Evolutionary conservation across 1,140 invertebrate genomes (phyloP), one percentile per base, ranked within the genome.

Genomic region (Cydia pomonella): DNA sequence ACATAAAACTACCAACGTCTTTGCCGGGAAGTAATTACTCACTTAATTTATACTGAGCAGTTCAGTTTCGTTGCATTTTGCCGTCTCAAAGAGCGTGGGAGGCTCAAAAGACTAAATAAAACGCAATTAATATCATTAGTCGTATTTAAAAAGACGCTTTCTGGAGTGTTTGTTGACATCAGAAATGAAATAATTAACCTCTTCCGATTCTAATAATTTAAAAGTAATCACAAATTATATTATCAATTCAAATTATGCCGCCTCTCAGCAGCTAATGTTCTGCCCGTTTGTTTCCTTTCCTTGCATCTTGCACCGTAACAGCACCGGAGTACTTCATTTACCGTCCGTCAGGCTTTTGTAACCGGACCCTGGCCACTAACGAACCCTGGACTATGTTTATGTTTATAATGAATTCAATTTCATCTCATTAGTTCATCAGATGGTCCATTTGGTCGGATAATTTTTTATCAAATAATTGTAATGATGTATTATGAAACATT

Each of bases 301-400:
- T 74, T 72, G 13, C 7, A 25, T 53, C 76, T 74, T 38, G 27
- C 29, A 18, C n/a, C 44, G 72, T 41, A 66, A 73, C 62, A 21
- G 6, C 12, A n/a, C n/a, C n/a, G 77, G 75, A 74, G 66, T 73
- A 47, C 73, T 66, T 79, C 77, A 82, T 80, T 80, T 77, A 76
- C 72, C 76, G 80, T 77, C 80, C 80, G 47, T 82, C 77, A 79
- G 64, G 75, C 59, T 63, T 78, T 85, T 80, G 83, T 83, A 87
- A 86, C 74, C 23, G 73, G 78, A 86, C 76, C 80, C 74, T 53
- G 64, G 79, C 82, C 75, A 77, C 74, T 79, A 80, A 78, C 76
- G 74, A 84, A 76, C 73, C 75, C 73, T 80, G 74, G 79, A 80
- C 72, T 73, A 74, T 81, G 77, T 80, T 79, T 79, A 77, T 29